Conservation (phyloP, 2,888 invertebrate species). For the Hydroisotoma schaefferi region DNA sequence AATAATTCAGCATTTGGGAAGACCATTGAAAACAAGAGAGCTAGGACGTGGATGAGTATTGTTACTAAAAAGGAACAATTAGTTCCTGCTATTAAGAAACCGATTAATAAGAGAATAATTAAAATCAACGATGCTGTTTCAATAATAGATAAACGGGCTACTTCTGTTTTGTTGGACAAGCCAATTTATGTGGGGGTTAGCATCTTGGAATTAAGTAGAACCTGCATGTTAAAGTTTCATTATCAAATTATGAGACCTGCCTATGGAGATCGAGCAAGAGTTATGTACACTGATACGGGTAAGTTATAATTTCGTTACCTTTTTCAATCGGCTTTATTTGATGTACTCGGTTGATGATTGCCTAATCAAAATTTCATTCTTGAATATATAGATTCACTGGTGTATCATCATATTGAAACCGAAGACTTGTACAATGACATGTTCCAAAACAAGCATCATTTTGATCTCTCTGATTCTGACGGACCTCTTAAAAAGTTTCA, state of each 20-base stretch:
- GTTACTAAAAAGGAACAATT: conserved; percentile 10
- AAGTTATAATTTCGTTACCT: too few relatives aligned
- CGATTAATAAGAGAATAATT: conserved; percentile 7
- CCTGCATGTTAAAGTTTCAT: conserved; percentile 15
- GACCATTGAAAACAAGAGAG: conserved; percentile 17
- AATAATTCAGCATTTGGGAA: conserved; percentile 18
- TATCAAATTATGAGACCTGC: conserved; percentile 14
- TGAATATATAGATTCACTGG: too few relatives aligned
- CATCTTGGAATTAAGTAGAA: conserved; percentile 15
- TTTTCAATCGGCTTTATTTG: too few relatives aligned
- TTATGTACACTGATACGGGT: conserved; percentile 25
- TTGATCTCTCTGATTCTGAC: conserved; percentile 19
- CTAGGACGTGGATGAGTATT: conserved; percentile 14
- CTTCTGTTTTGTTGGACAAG: conserved; percentile 3
- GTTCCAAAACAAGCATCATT: conserved; percentile 1
- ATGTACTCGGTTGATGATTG: too few relatives aligned
- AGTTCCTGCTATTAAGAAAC: conserved; percentile 13
- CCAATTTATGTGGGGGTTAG: conserved; percentile 20
- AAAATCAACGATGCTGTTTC: neutral
- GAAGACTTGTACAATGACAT: conserved; percentile 22
- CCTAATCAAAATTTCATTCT: too few relatives aligned
- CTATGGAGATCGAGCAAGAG: conserved; percentile 11
- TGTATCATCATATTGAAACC: conserved; percentile 5
- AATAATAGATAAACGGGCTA: conserved; percentile 5
- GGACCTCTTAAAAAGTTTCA: conserved; percentile 16